phyloP scores from a whole-genome alignment of 2,113 vertebrate species.

The Calyptomena viridis region DNA sequence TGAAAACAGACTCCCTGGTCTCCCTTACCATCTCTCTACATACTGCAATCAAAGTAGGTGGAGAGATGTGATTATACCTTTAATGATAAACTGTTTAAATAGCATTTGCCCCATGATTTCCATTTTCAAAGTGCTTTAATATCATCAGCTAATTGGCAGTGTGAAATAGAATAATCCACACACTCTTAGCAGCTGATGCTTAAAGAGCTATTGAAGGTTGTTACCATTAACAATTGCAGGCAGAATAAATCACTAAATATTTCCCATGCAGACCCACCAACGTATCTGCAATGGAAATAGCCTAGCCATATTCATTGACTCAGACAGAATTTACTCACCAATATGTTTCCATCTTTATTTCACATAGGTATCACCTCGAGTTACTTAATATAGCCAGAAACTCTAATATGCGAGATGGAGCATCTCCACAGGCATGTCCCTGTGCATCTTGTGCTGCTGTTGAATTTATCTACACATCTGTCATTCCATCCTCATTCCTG shows the following conservation, averaged over 20 bases:
- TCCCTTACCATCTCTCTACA: neutral
- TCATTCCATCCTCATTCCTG: neutral
- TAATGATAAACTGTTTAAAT: slow-evolving; percentile 21
- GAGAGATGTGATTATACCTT: neutral
- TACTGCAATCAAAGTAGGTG: neutral
- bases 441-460: neutral
- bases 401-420: neutral
- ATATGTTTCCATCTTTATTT: neutral
- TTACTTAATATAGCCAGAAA: neutral
- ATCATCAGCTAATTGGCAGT: slow-evolving; percentile 1
- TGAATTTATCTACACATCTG: neutral
- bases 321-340: neutral
- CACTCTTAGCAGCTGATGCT: neutral
- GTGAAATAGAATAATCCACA: slow-evolving; percentile 18
- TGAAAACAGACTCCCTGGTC: neutral
- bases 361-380: neutral
- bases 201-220: neutral
- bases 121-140: slow-evolving; percentile 16
- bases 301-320: neutral
- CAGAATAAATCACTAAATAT: neutral
- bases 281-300: neutral
- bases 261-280: neutral
- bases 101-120: neutral
- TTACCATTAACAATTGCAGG: neutral
- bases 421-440: neutral